phyloP scores from a whole-genome alignment of 1,140 invertebrate species.

The Drosophila nigrodunni region DNA sequence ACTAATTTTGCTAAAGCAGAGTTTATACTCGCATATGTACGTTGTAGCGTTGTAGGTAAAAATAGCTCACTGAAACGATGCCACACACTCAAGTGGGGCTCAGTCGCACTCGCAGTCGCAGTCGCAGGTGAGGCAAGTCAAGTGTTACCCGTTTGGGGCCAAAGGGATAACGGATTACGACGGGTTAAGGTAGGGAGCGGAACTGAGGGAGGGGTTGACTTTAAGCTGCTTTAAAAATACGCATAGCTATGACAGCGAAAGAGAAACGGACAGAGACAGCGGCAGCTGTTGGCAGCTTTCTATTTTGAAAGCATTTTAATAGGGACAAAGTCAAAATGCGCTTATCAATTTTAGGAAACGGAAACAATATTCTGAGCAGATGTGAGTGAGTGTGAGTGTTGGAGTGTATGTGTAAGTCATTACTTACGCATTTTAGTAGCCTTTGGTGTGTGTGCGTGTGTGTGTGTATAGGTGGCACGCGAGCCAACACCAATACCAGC shows the following conservation, averaged over 20 bases:
- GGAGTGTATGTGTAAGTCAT: constrained; percentile 11
- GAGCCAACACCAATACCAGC: constrained; percentile 56
- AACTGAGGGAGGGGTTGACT: neutral
- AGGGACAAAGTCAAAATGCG: neutral
- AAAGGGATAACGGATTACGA: constrained; percentile 60
- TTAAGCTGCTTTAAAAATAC: constrained; percentile 62
- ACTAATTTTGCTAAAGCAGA: constrained; percentile 67
- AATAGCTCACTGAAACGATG: constrained; percentile 62
- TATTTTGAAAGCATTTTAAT: constrained; percentile 18
- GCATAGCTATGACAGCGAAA: constrained; percentile 8
- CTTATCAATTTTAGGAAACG: constrained; percentile 39
- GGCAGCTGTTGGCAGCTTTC: constrained; percentile 22
- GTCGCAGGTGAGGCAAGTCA: constrained; percentile 42
- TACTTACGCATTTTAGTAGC: constrained; percentile 48
- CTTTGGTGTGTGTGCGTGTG: neutral
- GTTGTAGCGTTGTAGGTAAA: constrained; percentile 47
- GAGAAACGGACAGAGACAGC: constrained; percentile 23
- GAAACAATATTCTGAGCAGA: constrained; percentile 26
- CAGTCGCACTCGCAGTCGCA: constrained; percentile 32
- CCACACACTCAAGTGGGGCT: constrained; percentile 42
- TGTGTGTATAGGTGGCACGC: constrained; percentile 42
- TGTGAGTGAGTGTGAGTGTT: constrained; percentile 11
- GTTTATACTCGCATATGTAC: constrained; percentile 13
- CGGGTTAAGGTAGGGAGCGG: neutral
- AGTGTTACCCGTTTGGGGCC: constrained; percentile 38